A percentile compares a stretch with the other conserved stretches of the same genome.
Evolutionary conservation across 1,140 invertebrate genomes (phyloP).

Genomic region (Hypsibius dujardini): DNA sequence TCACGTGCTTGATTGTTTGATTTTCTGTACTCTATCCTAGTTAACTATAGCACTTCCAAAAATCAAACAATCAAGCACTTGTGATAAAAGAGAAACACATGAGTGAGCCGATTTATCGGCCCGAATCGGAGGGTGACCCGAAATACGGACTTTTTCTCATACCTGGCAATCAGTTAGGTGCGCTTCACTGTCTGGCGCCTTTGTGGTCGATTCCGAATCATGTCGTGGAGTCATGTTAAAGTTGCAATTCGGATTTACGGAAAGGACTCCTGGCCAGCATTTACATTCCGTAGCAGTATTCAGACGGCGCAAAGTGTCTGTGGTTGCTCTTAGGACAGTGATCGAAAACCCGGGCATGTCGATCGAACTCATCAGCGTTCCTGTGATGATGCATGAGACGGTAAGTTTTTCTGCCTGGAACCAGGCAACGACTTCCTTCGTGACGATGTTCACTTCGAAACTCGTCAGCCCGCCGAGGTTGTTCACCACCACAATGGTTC

Average conservation of each 20-base stretch:
- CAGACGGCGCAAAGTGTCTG: conserved; percentile 33
- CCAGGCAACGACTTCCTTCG: conserved; percentile 22
- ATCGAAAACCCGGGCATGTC: conserved; percentile 62
- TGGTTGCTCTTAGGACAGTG: conserved; percentile 42
- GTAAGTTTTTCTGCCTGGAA: conserved; percentile 39
- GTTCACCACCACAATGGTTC: conserved; percentile 44
- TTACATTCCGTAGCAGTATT: conserved; percentile 26
- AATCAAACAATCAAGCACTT: too few relatives aligned
- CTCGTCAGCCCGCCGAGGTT: conserved; percentile 59
- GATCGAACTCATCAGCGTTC: conserved; percentile 56
- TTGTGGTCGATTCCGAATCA: too few relatives aligned
- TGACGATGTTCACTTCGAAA: conserved; percentile 55
- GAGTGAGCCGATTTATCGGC: too few relatives aligned
- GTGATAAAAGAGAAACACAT: too few relatives aligned
- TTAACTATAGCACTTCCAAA: too few relatives aligned
- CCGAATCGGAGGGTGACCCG: too few relatives aligned
- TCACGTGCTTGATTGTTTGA: too few relatives aligned
- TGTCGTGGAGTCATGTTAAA: too few relatives aligned
- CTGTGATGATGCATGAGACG: conserved; percentile 47
- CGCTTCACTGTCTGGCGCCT: too few relatives aligned
- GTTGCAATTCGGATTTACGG: background rate
- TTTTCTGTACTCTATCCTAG: too few relatives aligned
- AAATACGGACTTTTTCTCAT: too few relatives aligned
- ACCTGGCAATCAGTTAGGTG: too few relatives aligned
- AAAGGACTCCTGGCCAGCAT: conserved; percentile 17